Evolutionary conservation across 2,113 vertebrate genomes (phyloP).

Genomic region (Garra rufa): DNA sequence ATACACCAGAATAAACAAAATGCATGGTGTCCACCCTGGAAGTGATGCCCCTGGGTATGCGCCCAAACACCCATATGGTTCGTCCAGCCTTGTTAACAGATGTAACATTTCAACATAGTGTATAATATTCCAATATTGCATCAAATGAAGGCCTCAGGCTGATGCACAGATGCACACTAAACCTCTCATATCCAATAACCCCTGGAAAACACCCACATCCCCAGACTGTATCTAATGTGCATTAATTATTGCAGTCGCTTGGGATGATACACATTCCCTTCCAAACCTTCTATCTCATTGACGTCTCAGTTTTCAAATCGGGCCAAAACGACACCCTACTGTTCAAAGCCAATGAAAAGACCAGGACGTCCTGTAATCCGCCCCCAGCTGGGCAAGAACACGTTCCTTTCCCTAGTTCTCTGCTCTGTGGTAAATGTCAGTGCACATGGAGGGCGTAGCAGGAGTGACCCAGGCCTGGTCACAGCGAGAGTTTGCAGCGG

Average conservation of each 20-base stretch:
- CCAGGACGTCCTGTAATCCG: background rate
- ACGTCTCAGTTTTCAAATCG: background rate
- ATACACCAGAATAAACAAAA: background rate
- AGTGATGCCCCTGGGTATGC: background rate
- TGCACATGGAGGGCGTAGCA: conserved; percentile 26
- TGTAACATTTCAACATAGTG: background rate
- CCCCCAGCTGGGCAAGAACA: background rate
- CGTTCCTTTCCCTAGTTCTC: conserved; percentile 4
- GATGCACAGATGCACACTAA: background rate
- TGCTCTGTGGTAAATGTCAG: conserved; percentile 47
- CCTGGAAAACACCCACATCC: background rate
- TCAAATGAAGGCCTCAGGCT: conserved; percentile 1
- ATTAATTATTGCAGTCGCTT: background rate
- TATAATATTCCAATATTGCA: background rate
- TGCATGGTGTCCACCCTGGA: background rate
- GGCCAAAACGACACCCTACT: background rate
- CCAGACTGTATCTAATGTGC: background rate
- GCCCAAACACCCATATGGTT: background rate
- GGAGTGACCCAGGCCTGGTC: conserved; percentile 41
- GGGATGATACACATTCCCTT: background rate
- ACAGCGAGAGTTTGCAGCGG: background rate
- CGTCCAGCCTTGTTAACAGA: background rate
- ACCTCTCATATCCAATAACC: background rate
- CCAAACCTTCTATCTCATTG: background rate
- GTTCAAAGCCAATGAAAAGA: background rate